Evolutionary conservation across 2,888 invertebrate genomes (phyloP).

Genomic region (Nesidiocoris tenuis): DNA sequence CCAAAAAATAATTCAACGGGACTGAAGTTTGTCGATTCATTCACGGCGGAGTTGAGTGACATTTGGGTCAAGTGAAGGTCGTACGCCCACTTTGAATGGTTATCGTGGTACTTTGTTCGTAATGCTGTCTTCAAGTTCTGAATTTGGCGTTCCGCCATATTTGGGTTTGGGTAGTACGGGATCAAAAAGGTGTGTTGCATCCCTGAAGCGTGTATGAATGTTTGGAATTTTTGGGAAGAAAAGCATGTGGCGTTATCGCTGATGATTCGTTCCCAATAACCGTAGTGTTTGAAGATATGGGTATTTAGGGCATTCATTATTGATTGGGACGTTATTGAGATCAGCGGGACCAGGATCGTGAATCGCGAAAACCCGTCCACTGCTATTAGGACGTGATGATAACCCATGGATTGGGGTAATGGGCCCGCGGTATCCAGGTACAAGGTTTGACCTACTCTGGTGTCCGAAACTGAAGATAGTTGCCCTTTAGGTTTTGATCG

Average conservation of each 20-base stretch:
- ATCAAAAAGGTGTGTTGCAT: neutral
- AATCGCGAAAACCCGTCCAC: slow-evolving; percentile 23
- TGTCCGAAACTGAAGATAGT: neutral
- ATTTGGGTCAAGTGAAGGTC: slow-evolving; percentile 5
- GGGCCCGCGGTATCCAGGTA: slow-evolving; percentile 18
- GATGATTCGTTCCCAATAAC: slow-evolving; percentile 4
- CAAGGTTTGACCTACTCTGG: neutral
- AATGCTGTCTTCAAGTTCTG: slow-evolving; percentile 22
- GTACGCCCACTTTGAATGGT: slow-evolving; percentile 23
- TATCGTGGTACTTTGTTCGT: neutral
- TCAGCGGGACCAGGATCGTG: slow-evolving; percentile 6
- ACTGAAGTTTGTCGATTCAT: slow-evolving; percentile 19
- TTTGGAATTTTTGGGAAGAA: neutral
- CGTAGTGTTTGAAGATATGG: slow-evolving; percentile 21
- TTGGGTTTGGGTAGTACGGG: slow-evolving; percentile 21
- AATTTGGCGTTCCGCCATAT: slow-evolving; percentile 23
- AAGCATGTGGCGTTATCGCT: slow-evolving; percentile 22
- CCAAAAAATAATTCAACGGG: slow-evolving; percentile 29
- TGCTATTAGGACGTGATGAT: slow-evolving; percentile 15
- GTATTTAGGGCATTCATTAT: slow-evolving; percentile 13
- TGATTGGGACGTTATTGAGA: neutral
- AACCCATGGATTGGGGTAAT: slow-evolving; percentile 4
- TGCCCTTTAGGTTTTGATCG: slow-evolving; percentile 8
- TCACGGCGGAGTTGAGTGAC: no score
- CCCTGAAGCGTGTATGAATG: slow-evolving; percentile 9